Conservation (phyloP, 2,888 invertebrate species). For the Microctonus hyperodae region DNA sequence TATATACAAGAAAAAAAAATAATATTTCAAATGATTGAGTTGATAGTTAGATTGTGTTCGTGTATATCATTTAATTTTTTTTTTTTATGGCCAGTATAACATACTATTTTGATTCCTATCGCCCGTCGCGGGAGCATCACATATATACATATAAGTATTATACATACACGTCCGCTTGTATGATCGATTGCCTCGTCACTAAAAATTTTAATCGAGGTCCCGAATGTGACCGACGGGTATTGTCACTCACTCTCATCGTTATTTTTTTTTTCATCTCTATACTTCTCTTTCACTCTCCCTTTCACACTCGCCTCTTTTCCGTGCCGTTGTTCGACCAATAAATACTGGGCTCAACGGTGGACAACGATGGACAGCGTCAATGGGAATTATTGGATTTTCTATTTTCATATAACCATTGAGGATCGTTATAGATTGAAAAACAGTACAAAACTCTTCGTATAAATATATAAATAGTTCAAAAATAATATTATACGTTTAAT, state of each 20-base stretch:
- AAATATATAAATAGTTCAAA: neutral
- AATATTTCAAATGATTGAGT: neutral
- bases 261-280: too few species aligned
- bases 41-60: neutral
- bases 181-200: conserved; percentile 36
- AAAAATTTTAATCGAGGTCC: conserved; percentile 21
- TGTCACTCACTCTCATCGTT: neutral
- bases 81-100: conserved; percentile 22
- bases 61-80: neutral
- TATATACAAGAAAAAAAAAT: neutral
- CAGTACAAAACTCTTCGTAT: too few species aligned
- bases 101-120: conserved; percentile 29
- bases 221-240: conserved; percentile 7
- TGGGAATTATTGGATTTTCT: conserved; percentile 39
- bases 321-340: conserved; percentile 18
- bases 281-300: too few species aligned
- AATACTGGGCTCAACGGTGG: conserved; percentile 29
- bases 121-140: conserved; percentile 28
- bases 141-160: neutral
- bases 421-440: neutral
- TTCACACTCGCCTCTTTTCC: neutral
- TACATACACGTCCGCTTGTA: neutral
- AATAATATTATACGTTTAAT: too few species aligned
- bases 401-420: conserved; percentile 29
- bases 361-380: conserved; percentile 15